Base-by-base conservation (phyloP, 2,113 vertebrate genomes). In the Rousettus leschenaultii region DNA sequence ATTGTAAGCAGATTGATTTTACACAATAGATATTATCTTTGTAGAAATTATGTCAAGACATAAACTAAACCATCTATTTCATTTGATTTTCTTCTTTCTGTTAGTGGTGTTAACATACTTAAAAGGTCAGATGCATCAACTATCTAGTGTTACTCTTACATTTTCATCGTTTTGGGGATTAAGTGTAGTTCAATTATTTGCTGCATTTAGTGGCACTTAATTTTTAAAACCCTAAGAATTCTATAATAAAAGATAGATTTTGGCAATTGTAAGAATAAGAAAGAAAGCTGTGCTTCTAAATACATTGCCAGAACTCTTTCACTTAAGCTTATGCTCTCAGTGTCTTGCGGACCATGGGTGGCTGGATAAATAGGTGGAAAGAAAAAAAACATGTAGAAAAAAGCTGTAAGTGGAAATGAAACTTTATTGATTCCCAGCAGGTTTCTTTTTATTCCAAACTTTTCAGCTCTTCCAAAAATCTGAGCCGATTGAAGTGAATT, bases 401-500 rank as follows among this genome's bases (percentile, higher is more conserved):
- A 91, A 77, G 18, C 43, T 89, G 74, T 26, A 51, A 88, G 66
- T 86, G 12, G 40, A 95, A 97, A 93, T 95, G 93, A 93, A 96
- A 93, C 40, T 78, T 86, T 95, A 97, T 97, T 96, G 93, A 96
- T 97, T n/a, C 30, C 33, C n/a, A 24, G 94, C 14, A 92, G 77
- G 48, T 95, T 95, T 96, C 70, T 96, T 96, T 94, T 92, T 96
- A 88, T 92, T 94, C 79, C 26, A 82, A 94, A 88, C 71, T 97
- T 94, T 96, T 95, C 79, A 93, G 35, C n/a, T 94, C 51, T 90
- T 89, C 71, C 22, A 57, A 89, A 97, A 77, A 86, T 94, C 55
- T 90, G 74, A 96, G 51, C 83, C 82, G 79, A 83, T 4, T 95
- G 95, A 96, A 96, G n/a, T 89, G 85, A 95, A 45, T 87, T 96